These are phyloP conservation scores for Junonia oenone DNA, from an alignment of 2,888 invertebrate genomes.

Conservation along the genomic window DNA sequence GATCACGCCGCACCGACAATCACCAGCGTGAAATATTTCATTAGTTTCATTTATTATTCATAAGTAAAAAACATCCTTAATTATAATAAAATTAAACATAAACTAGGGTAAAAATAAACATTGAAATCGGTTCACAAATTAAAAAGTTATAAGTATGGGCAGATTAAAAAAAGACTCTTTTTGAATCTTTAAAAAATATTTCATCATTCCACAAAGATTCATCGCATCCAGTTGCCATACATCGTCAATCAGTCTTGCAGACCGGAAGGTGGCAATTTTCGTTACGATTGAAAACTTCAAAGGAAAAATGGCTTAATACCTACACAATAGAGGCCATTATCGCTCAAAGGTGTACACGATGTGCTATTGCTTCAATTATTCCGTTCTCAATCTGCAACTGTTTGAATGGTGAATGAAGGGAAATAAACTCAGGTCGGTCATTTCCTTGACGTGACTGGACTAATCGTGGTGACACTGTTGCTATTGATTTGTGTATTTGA, in stretches of 20 bases:
- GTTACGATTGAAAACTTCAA: constrained; percentile 9
- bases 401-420: not conserved
- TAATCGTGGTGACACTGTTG: too few relatives aligned
- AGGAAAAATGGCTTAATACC: constrained; percentile 6
- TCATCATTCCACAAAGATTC: not conserved
- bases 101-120: too few relatives aligned
- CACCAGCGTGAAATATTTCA: too few relatives aligned
- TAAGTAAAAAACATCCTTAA: too few relatives aligned
- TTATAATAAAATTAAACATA: too few relatives aligned
- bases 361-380: constrained; percentile 20
- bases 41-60: too few relatives aligned
- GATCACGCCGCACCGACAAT: too few relatives aligned
- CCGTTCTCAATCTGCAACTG: constrained; percentile 1
- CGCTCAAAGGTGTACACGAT: not conserved
- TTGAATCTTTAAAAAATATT: too few relatives aligned
- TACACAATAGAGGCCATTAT: constrained; percentile 8
- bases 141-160: too few relatives aligned
- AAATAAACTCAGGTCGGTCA: not conserved
- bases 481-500: too few relatives aligned
- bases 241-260: constrained; percentile 10
- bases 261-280: constrained; percentile 23
- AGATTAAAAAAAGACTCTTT: too few relatives aligned
- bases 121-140: too few relatives aligned
- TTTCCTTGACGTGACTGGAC: not conserved
- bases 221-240: not conserved